phyloP scores from a whole-genome alignment of 2,113 vertebrate species.

The Cryptotis parvus region DNA sequence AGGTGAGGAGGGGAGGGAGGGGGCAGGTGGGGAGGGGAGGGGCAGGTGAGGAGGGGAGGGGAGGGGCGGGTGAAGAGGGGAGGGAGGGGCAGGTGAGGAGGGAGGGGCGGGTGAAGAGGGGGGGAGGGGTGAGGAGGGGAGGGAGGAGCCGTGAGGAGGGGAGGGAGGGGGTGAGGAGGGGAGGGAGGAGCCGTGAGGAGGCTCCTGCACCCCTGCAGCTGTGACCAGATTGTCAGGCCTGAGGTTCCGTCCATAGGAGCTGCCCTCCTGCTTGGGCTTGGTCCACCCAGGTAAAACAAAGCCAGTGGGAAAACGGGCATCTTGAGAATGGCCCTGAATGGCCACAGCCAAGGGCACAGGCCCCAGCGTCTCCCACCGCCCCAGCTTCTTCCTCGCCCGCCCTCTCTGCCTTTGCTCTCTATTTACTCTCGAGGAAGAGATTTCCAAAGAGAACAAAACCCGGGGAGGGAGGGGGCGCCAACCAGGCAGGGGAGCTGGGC shows the following conservation, averaged over 20 bases:
- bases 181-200: too few relatives aligned
- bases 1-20: not conserved
- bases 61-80: too few relatives aligned
- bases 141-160: too few relatives aligned
- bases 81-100: not conserved
- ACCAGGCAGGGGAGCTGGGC: too few relatives aligned
- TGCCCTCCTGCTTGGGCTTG: too few relatives aligned
- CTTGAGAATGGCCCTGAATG: not conserved
- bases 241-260: too few relatives aligned
- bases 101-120: not conserved
- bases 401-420: not conserved
- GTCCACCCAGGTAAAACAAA: not conserved
- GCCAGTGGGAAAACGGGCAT: not conserved
- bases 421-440: constrained; percentile 62
- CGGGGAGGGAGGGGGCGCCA: not conserved
- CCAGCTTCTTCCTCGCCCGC: not conserved
- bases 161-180: not conserved
- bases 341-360: too few relatives aligned
- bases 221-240: too few relatives aligned
- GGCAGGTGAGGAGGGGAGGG: too few relatives aligned
- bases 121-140: too few relatives aligned
- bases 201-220: too few relatives aligned
- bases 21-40: not conserved
- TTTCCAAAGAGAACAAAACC: not conserved
- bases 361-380: not conserved